Evolutionary conservation across 1,140 invertebrate genomes (phyloP), one percentile per base, ranked within the genome.

Genomic region (Trissolcus basalis): DNA sequence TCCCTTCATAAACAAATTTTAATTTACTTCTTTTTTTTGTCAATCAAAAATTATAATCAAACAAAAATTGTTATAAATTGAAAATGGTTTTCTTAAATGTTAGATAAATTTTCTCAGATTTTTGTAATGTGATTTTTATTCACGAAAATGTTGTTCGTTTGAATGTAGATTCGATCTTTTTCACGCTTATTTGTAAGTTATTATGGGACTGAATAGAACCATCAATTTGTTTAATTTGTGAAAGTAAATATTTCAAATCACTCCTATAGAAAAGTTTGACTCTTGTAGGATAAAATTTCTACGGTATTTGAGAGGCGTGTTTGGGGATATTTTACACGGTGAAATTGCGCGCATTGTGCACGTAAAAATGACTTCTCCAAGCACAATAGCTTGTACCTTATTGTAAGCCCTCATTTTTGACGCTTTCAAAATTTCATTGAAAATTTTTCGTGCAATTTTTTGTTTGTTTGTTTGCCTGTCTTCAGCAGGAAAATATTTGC

Each of bases 171-270:
- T 35, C 5, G 10, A 35, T 39, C 36, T 39, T 9, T 11, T 2
- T 39, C 14, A 47, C 9, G n/a, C 39, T n/a, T 43, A 44, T 45
- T 54, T 11, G 5, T 32, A 11, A 32, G 41, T 56, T 27, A 49
- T 49, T 33, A 15, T 1, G 10, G 15, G 33, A 13, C 48, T 49
- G n/a, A 59, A 49, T 39, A 59, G 32, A 56, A 43, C 19, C 16
- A 13, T 41, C 44, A 59, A 59, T 59, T 59, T 49, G 56, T 59
- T 36, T 39, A 33, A 27, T n/a, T 13, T 14, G 10, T 14, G 11
- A 39, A 49, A 49, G 55, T 58, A 59, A 59, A 59, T 59, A 59
- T 49, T 59, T 48, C 19, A 19, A 32, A 49, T 59, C n/a, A 13
- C 15, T 9, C n/a, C 9, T 39, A 32, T 48, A 58, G 47, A 58